phyloP scores from a whole-genome alignment of 1,140 invertebrate species.

The Pararge aegeria region DNA sequence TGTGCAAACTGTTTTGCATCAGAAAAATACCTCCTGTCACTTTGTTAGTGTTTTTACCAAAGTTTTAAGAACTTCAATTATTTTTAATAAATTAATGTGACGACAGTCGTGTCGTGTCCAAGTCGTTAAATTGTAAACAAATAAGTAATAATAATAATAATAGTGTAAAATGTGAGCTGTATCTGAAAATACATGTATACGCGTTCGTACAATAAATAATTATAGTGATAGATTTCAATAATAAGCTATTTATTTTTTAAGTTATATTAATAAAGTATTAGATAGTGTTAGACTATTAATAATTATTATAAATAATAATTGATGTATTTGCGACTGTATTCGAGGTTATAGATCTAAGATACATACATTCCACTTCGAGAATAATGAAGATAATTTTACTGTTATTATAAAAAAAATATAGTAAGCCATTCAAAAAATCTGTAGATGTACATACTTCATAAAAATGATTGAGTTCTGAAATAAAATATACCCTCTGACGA shows the following conservation, averaged over 20 bases:
- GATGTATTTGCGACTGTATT: conserved; percentile 44
- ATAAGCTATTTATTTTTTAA: conserved; percentile 43
- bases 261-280: conserved; percentile 45
- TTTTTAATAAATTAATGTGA: neutral
- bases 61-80: neutral
- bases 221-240: conserved; percentile 49
- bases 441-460: too few species aligned
- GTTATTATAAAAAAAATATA: neutral
- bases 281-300: conserved; percentile 30
- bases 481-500: too few species aligned
- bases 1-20: too few species aligned
- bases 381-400: conserved; percentile 9
- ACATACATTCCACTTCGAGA: conserved; percentile 22
- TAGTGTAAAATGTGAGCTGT: conserved; percentile 58
- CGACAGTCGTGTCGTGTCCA: neutral
- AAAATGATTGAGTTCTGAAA: too few species aligned
- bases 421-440: neutral
- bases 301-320: conserved; percentile 11
- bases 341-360: conserved; percentile 28
- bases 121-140: conserved; percentile 1
- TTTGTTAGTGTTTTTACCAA: neutral
- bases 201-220: conserved; percentile 75
- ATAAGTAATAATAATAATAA: conserved; percentile 19
- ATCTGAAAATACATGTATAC: conserved; percentile 73
- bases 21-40: too few species aligned